These are phyloP conservation scores for Drosophila borborema DNA, from an alignment of 2,888 invertebrate species.

Conservation along the genomic window DNA sequence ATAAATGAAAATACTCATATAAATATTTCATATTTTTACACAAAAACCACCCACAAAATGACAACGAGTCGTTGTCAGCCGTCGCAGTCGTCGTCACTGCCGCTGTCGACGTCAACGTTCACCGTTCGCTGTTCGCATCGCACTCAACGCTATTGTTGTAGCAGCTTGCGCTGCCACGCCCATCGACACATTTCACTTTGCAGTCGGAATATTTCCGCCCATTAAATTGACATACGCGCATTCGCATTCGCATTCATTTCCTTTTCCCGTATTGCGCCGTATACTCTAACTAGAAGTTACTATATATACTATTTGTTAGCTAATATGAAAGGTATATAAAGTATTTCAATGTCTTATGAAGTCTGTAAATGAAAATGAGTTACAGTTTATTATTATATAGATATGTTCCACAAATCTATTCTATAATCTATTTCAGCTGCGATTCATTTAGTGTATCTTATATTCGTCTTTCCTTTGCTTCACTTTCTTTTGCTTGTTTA, in stretches of 20 bases:
- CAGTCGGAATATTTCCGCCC: constrained; percentile 74
- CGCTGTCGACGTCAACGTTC: constrained; percentile 10
- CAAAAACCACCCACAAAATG: constrained; percentile 47
- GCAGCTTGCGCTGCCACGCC: constrained; percentile 34
- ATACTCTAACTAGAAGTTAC: background rate
- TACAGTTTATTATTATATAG: background rate
- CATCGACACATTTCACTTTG: constrained; percentile 48
- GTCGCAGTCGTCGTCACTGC: background rate
- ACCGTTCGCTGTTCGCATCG: no score
- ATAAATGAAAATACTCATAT: constrained; percentile 80
- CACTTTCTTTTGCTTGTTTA: constrained; percentile 10
- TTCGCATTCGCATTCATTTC: constrained; percentile 72
- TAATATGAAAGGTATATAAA: background rate
- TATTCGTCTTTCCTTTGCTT: background rate
- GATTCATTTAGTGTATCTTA: background rate
- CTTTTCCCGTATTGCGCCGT: constrained; percentile 32
- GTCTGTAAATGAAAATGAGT: background rate
- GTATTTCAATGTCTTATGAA: background rate
- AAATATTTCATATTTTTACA: constrained; percentile 78
- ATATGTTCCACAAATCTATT: no score
- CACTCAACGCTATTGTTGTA: constrained; percentile 9
- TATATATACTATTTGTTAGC: background rate
- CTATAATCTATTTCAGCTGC: no score
- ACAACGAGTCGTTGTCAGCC: constrained; percentile 45
- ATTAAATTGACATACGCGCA: constrained; percentile 81